These are phyloP conservation scores for Leptura quadrifasciata DNA, from an alignment of 2,888 invertebrate species.

Conservation along the genomic window DNA sequence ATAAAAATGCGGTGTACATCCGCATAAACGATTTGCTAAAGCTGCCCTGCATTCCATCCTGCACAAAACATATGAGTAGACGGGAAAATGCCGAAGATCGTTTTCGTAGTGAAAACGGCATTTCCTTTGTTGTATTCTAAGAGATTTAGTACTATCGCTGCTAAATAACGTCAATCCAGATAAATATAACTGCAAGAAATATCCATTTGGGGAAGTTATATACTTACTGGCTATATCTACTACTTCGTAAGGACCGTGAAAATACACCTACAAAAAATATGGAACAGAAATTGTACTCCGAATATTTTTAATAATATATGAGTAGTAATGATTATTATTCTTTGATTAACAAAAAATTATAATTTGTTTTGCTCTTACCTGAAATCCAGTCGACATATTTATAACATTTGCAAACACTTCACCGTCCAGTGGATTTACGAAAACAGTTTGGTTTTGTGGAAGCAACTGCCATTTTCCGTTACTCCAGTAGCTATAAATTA, in stretches of 20 bases:
- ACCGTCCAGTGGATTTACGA: constrained; percentile 83
- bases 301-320: neutral
- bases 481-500: constrained; percentile 77
- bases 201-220: constrained; percentile 65
- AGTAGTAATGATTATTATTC: neutral
- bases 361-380: constrained; percentile 71
- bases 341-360: neutral
- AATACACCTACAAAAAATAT: constrained; percentile 74
- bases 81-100: constrained; percentile 79
- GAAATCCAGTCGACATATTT: constrained; percentile 81
- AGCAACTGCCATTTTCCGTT: constrained; percentile 77
- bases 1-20: constrained; percentile 86
- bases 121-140: constrained; percentile 80
- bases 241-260: constrained; percentile 82
- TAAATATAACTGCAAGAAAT: constrained; percentile 69
- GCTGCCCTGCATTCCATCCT: constrained; percentile 83
- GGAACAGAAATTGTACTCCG: neutral
- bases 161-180: constrained; percentile 69
- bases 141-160: constrained; percentile 65
- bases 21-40: constrained; percentile 79
- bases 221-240: constrained; percentile 79
- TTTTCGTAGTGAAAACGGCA: constrained; percentile 83
- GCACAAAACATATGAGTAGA: constrained; percentile 83
- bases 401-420: constrained; percentile 86
- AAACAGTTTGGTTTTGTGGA: constrained; percentile 74